Base-by-base conservation (phyloP, 1,140 invertebrate species). In the Wasmannia auropunctata region DNA sequence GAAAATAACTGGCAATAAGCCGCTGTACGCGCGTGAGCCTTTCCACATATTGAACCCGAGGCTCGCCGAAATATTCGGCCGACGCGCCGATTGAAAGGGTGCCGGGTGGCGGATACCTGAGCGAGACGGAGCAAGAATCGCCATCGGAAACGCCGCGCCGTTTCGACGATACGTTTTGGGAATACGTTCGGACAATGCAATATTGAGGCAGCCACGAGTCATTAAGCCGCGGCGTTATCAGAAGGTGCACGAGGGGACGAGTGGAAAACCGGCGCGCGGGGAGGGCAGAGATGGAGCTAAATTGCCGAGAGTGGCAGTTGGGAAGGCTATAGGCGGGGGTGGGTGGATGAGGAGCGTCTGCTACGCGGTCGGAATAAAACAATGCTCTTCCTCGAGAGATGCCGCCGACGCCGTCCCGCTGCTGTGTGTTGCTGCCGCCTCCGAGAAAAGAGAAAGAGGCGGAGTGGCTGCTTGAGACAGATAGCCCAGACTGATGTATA, bases 281-380 rank as follows among this genome's bases (percentile, higher is more conserved):
- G 19, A 60, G 63, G 70, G 31, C 67, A 60, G 80, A 90, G 86
- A 91, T 74, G 79, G 62, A 90, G 92, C 91, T 93, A 93, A 93
- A 94, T 93, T 92, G 93, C 93, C 88, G 90, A 93, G 93, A 92
- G 92, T 92, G 88, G 90, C 90, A 93, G 93, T 85, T 90, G 91
- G 89, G 90, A 90, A 88, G 51, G 86, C 85, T 25, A n/a, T n/a
- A 51, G 49, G 49, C 51, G 54, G 87, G 62, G 56, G 86, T n/a
- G 77, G 87, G 91, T 89, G 91, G 91, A 90, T 92, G 93, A 93
- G 92, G 90, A 93, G 93, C 93, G 93, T 94, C 93, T 94, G 93
- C 91, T 94, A 94, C 93, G 93, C 93, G 93, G 93, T 91, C 86
- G 92, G 93, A 94, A 94, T 94, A 94, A 94, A 94, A 94, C 93